Percentiles rank a stretch among this genome's conserved stretches.
phyloP scores from a whole-genome alignment of 2,888 invertebrate species.

The Sminthurides aquaticus region DNA sequence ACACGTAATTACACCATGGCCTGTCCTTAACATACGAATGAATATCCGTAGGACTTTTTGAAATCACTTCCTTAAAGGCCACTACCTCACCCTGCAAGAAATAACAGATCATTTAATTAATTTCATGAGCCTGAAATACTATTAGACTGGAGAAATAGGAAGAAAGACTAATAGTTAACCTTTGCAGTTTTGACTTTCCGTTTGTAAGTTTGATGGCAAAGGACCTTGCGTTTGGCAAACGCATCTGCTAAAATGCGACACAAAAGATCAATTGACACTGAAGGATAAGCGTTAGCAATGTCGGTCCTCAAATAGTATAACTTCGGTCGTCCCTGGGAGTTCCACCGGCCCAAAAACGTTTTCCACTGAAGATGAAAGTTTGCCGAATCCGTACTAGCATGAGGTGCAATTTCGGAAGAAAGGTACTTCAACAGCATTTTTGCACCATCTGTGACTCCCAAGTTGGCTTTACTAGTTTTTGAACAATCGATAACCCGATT shows the following conservation, averaged over 20 bases:
- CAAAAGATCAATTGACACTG: slow-evolving; percentile 22
- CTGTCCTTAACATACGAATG: not conserved
- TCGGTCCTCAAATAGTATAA: slow-evolving; percentile 31
- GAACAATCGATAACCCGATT: not conserved
- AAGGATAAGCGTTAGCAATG: slow-evolving; percentile 35
- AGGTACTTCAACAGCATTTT: slow-evolving; percentile 22
- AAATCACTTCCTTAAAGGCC: not conserved
- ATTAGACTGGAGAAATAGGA: too few relatives aligned
- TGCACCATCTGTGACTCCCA: too few relatives aligned
- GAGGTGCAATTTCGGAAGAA: slow-evolving; percentile 10
- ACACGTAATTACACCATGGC: too few relatives aligned
- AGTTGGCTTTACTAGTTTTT: not conserved
- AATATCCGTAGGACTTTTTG: not conserved
- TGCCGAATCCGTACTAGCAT: slow-evolving; percentile 14
- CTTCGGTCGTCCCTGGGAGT: slow-evolving; percentile 11
- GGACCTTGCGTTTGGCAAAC: not conserved
- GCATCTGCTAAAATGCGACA: slow-evolving; percentile 19
- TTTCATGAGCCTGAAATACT: too few relatives aligned
- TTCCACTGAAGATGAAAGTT: slow-evolving; percentile 26
- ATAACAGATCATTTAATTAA: too few relatives aligned
- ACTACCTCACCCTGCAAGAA: not conserved
- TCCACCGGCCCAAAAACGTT: slow-evolving; percentile 25
- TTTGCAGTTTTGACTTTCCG: not conserved
- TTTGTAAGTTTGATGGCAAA: not conserved
- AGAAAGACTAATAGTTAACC: too few relatives aligned